phyloP scores from a whole-genome alignment of 2,113 vertebrate genomes.

The Lota lota region DNA sequence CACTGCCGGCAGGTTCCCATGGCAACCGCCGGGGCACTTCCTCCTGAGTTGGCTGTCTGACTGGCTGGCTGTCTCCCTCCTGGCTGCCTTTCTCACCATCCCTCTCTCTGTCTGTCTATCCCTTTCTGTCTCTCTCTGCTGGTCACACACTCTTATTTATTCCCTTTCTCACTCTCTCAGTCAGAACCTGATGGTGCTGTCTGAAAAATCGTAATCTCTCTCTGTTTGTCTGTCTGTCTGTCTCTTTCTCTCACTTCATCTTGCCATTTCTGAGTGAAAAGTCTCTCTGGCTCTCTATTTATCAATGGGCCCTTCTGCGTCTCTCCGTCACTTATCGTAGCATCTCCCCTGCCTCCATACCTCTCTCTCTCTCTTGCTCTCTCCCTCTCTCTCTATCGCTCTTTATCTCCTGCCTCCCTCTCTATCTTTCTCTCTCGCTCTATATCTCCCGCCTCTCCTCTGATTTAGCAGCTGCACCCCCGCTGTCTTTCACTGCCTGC shows the following conservation, averaged over 20 bases:
- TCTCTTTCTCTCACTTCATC: constrained; percentile 11
- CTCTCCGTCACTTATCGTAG: too few relatives aligned
- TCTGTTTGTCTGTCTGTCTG: too few relatives aligned
- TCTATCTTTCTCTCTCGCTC: constrained; percentile 57
- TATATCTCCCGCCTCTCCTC: constrained; percentile 27
- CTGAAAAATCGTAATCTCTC: too few relatives aligned
- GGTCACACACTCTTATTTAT: neutral
- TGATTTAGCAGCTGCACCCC: too few relatives aligned
- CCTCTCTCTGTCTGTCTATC: constrained; percentile 1
- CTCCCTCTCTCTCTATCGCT: neutral
- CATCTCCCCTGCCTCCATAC: too few relatives aligned
- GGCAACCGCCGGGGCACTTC: constrained; percentile 57
- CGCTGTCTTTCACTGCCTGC: constrained; percentile 37
- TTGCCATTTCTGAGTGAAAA: constrained; percentile 32
- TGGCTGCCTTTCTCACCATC: constrained; percentile 42
- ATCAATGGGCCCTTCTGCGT: too few relatives aligned
- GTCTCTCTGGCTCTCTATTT: constrained; percentile 43
- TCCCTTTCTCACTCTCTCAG: constrained; percentile 7
- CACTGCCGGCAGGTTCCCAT: constrained; percentile 51
- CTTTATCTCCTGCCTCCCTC: neutral
- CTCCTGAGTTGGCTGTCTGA: constrained; percentile 38
- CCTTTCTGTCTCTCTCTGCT: constrained; percentile 29
- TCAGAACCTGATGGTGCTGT: constrained; percentile 9
- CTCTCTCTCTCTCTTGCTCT: too few relatives aligned
- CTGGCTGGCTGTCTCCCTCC: constrained; percentile 1